A percentile compares a stretch with the other conserved stretches of the same genome.
These are phyloP conservation scores for Leucophenga montana DNA, from an alignment of 2,888 invertebrate genomes.

Conservation along the genomic window DNA sequence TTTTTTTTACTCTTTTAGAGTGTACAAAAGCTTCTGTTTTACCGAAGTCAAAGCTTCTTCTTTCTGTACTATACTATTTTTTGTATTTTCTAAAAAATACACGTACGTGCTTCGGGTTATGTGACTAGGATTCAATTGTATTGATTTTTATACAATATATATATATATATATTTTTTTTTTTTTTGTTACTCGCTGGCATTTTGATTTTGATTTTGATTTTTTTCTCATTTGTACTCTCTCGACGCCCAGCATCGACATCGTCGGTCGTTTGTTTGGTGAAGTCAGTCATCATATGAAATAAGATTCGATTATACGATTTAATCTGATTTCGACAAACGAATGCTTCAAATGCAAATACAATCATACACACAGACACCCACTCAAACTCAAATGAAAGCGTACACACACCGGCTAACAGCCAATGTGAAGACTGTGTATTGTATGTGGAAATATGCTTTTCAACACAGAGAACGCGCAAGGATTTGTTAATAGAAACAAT, in stretches of 20 bases:
- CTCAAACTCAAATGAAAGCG: background rate
- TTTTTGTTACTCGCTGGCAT: conserved; percentile 20
- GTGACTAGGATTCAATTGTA: conserved; percentile 59
- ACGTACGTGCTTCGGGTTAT: conserved; percentile 59
- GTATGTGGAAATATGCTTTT: background rate
- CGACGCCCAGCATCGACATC: conserved; percentile 31
- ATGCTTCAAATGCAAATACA: conserved; percentile 27
- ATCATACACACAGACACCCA: background rate
- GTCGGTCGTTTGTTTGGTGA: conserved; percentile 38
- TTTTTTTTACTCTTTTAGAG: too few species aligned
- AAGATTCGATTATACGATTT: conserved; percentile 65
- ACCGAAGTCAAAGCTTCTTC: conserved; percentile 15
- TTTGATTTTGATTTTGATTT: conserved; percentile 27
- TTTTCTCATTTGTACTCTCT: conserved; percentile 42
- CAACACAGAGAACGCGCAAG: background rate
- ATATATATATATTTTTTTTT: conserved; percentile 50
- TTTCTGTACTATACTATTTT: conserved; percentile 29
- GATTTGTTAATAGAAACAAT: conserved; percentile 28
- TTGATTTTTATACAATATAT: conserved; percentile 63
- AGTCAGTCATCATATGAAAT: conserved; percentile 60
- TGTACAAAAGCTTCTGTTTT: too few species aligned
- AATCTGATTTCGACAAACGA: conserved; percentile 66
- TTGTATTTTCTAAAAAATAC: conserved; percentile 49
- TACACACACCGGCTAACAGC: too few species aligned
- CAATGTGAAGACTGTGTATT: background rate